Conservation (phyloP, 2,797 vertebrate species). For the Microhierax caerulescens region DNA sequence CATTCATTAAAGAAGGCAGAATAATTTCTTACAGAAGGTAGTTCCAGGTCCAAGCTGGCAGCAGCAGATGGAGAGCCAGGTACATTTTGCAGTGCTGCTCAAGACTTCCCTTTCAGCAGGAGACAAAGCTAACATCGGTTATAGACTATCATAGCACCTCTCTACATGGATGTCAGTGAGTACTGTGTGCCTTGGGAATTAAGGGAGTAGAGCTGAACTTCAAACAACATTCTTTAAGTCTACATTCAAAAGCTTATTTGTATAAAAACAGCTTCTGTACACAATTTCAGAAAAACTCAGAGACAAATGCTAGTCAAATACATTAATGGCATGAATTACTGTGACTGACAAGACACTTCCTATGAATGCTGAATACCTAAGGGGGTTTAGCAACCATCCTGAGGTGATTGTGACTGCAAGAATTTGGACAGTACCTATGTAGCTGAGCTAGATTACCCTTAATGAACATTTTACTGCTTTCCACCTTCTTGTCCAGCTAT, state of each 20-base stretch:
- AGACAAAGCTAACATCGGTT: not conserved
- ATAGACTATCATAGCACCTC: not conserved
- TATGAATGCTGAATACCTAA: not conserved
- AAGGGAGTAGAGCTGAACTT: not conserved
- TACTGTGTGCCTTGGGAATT: not conserved
- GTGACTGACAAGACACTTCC: not conserved
- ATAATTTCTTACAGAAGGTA: not conserved
- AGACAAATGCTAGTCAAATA: not conserved
- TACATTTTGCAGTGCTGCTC: not conserved
- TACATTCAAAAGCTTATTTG: constrained; percentile 9
- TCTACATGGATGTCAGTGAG: not conserved
- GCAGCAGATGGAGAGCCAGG: not conserved
- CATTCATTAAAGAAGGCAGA: not conserved
- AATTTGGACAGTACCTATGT: not conserved
- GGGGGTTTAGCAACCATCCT: not conserved
- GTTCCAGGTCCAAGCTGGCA: not conserved
- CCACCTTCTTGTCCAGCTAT: not conserved
- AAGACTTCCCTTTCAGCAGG: not conserved
- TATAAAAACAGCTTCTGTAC: not conserved
- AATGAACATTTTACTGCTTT: not conserved
- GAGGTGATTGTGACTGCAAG: not conserved
- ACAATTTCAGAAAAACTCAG: not conserved
- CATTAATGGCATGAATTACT: not conserved
- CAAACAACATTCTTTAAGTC: constrained; percentile 3
- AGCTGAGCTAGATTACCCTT: not conserved